Percentiles rank a stretch among this genome's conserved stretches.
These are phyloP conservation scores for Pseudocheirus occidentalis DNA, from an alignment of 2,797 vertebrate genomes.

Conservation along the genomic window DNA sequence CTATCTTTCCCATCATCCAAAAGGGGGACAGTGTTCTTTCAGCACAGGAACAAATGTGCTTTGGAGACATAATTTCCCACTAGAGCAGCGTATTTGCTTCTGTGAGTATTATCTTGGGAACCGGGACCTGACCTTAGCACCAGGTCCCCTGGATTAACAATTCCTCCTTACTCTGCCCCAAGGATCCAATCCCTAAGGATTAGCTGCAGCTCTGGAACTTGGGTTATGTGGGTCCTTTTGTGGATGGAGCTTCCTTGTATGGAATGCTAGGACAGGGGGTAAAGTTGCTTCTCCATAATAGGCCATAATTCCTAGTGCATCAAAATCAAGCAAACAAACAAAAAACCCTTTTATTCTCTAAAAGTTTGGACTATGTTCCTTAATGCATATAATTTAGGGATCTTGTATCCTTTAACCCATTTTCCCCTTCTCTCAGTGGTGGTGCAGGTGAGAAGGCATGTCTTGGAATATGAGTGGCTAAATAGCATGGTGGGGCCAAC, in stretches of 20 bases:
- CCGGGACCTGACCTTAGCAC: not conserved
- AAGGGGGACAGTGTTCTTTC: constrained; percentile 11
- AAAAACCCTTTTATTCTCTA: not conserved
- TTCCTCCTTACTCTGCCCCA: not conserved
- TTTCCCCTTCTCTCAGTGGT: not conserved
- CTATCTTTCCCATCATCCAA: not conserved
- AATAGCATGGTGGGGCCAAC: not conserved
- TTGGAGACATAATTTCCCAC: not conserved
- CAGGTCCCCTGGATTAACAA: not conserved
- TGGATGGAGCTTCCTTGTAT: not conserved
- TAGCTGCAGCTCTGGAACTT: not conserved
- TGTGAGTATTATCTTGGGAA: not conserved
- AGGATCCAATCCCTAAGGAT: not conserved
- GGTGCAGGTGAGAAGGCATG: not conserved
- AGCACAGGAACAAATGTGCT: not conserved
- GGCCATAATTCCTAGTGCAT: not conserved
- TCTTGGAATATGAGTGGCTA: not conserved
- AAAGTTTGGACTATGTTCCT: fast-evolving
- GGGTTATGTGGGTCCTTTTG: not conserved
- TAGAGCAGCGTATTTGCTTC: not conserved
- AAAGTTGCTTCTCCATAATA: not conserved
- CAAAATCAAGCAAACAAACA: not conserved
- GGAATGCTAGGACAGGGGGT: not conserved
- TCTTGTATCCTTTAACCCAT: not conserved
- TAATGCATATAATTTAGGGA: fast-evolving